Evolutionary conservation across 92 coral and sea anemone genomes (phyloP).

Genomic region (Parazoanthus swiftii): DNA sequence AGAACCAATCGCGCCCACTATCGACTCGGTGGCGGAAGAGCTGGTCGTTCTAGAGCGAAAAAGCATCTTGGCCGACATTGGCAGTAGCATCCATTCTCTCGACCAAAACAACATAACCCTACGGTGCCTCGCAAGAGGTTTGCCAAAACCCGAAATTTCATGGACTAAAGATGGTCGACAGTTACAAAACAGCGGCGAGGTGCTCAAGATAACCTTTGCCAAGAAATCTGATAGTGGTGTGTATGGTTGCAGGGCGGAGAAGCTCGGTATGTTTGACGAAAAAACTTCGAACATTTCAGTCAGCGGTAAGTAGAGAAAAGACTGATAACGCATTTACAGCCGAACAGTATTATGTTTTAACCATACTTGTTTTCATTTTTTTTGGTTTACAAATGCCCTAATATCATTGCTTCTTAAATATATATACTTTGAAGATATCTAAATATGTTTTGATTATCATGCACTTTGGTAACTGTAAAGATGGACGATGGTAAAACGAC

Average conservation of each 20-base stretch:
- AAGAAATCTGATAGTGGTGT: slow-evolving; percentile 53
- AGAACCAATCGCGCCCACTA: slow-evolving; percentile 38
- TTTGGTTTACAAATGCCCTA: neutral
- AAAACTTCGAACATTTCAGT: slow-evolving; percentile 55
- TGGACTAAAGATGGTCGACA: slow-evolving; percentile 66
- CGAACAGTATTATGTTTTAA: too few relatives aligned
- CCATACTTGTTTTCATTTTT: too few relatives aligned
- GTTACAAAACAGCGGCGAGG: slow-evolving; percentile 49
- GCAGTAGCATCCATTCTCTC: slow-evolving; percentile 47
- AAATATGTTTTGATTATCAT: too few relatives aligned
- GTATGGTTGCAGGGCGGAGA: slow-evolving; percentile 57
- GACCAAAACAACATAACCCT: slow-evolving; percentile 67
- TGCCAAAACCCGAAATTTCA: slow-evolving; percentile 71
- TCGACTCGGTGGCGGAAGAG: slow-evolving; percentile 8
- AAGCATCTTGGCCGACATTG: slow-evolving; percentile 19
- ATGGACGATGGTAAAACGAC: neutral
- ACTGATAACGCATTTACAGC: neutral
- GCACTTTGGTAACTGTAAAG: neutral
- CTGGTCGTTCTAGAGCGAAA: slow-evolving; percentile 19
- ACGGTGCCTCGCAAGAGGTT: slow-evolving; percentile 69
- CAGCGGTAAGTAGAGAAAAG: slow-evolving; percentile 52
- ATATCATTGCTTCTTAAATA: too few relatives aligned
- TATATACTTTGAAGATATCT: too few relatives aligned
- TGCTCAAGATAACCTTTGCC: slow-evolving; percentile 44
- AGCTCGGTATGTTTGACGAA: slow-evolving; percentile 58